Evolutionary conservation across 2,888 invertebrate species (phyloP).

Genomic region (Synergus umbraculus): DNA sequence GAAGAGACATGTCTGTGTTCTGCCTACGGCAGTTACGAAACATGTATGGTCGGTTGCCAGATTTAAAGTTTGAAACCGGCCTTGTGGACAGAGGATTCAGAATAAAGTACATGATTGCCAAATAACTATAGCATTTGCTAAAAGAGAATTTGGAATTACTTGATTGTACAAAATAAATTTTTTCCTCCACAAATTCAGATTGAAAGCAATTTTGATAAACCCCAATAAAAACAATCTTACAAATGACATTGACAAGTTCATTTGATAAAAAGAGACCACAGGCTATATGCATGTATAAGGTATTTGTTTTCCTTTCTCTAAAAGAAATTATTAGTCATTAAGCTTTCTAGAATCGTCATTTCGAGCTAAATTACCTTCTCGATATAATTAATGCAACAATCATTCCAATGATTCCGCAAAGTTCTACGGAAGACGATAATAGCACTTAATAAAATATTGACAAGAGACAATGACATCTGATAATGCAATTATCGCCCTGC

Average conservation of each 20-base stretch:
- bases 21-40: slow-evolving; percentile 35
- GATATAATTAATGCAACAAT: not conserved
- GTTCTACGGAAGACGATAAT: not conserved
- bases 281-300: not conserved
- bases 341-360: not conserved
- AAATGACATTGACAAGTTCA: no score
- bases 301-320: not conserved
- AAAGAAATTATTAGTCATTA: not conserved
- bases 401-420: not conserved
- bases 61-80: slow-evolving; percentile 38
- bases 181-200: not conserved
- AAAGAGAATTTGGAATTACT: not conserved
- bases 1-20: slow-evolving; percentile 35
- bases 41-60: slow-evolving; percentile 25
- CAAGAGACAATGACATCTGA: not conserved
- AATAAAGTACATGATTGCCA: not conserved
- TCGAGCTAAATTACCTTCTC: not conserved
- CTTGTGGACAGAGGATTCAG: slow-evolving; percentile 22
- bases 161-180: not conserved
- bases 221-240: not conserved
- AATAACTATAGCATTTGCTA: slow-evolving; percentile 16
- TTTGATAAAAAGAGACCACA: not conserved
- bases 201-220: not conserved
- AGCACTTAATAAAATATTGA: not conserved
- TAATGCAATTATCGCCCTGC: not conserved